Evolutionary conservation across 2,888 invertebrate species (phyloP).

Genomic region (Dolomedes plantarius): DNA sequence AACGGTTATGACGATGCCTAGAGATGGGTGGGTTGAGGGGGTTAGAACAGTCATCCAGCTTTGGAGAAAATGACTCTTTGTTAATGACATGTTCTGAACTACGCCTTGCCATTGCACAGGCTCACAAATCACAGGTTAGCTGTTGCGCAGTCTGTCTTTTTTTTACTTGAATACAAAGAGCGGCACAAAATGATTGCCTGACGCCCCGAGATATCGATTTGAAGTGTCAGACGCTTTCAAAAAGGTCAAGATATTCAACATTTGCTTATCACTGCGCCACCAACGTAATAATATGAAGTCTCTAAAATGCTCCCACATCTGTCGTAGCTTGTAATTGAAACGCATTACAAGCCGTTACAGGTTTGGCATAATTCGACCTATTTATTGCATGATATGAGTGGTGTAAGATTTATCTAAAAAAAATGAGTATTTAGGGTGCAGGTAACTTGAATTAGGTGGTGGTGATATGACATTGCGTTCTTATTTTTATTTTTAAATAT

Average conservation of each 20-base stretch:
- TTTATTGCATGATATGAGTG: too few relatives aligned
- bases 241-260: not conserved
- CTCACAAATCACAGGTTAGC: conserved; percentile 20
- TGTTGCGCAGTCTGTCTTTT: not conserved
- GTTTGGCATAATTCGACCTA: not conserved
- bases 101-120: conserved; percentile 36
- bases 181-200: not conserved
- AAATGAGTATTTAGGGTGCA: too few relatives aligned
- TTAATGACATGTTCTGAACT: conserved; percentile 37
- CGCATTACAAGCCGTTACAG: not conserved
- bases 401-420: too few relatives aligned
- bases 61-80: not conserved
- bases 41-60: not conserved
- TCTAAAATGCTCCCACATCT: not conserved
- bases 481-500: too few relatives aligned
- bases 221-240: not conserved
- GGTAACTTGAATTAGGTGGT: too few relatives aligned
- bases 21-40: too few relatives aligned
- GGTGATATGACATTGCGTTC: too few relatives aligned
- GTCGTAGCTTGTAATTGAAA: not conserved
- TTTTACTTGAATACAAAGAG: not conserved
- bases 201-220: not conserved
- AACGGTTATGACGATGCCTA: too few relatives aligned
- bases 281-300: not conserved
- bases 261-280: not conserved